Evolutionary conservation across 2,888 invertebrate species (phyloP), one percentile per base, ranked within the genome.

Genomic region (Lottia gigantea): DNA sequence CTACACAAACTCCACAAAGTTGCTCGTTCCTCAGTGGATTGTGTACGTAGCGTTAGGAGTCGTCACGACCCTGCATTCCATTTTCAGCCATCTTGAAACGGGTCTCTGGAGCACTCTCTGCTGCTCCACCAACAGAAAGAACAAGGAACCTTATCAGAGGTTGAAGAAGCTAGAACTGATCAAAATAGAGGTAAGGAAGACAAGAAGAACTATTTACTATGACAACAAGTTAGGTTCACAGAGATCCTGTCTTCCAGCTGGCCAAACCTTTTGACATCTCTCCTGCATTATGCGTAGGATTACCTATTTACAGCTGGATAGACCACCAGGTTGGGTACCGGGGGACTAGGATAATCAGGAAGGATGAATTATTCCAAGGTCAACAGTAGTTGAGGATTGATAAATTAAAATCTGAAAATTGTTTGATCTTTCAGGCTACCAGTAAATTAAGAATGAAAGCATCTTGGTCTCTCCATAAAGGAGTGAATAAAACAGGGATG

Each of bases 131-230:
- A 73, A 74, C 49, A 71, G 70, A 62, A 71, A 71, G 40, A 79
- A 78, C 49, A 80, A 82, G 66, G 83, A 84, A 68, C 81, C 83
- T 8, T 80, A 80, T 68, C 78, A 83, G 67, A 78, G 80, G 68
- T 75, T 85, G 65, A 85, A 85, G 72, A 82, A 82, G 65, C 70
- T 85, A 66, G 81, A 84, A 67, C 78, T 85, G n/a, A 74, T 85
- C 14, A 80, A 77, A 74, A 77, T 81, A 19, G 84, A 85, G 80
- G 84, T 83, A 66, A 71, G 77, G n/a, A n/a, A n/a, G n/a, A n/a
- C n/a, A n/a, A n/a, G n/a, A n/a, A n/a, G n/a, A n/a, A n/a, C n/a
- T n/a, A n/a, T n/a, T n/a, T n/a, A n/a, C n/a, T n/a, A n/a, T n/a
- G n/a, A n/a, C n/a, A n/a, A n/a, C n/a, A n/a, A n/a, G n/a, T n/a